Evolutionary conservation across 2,797 vertebrate species (phyloP).

Genomic region (Pangasius krempfi): DNA sequence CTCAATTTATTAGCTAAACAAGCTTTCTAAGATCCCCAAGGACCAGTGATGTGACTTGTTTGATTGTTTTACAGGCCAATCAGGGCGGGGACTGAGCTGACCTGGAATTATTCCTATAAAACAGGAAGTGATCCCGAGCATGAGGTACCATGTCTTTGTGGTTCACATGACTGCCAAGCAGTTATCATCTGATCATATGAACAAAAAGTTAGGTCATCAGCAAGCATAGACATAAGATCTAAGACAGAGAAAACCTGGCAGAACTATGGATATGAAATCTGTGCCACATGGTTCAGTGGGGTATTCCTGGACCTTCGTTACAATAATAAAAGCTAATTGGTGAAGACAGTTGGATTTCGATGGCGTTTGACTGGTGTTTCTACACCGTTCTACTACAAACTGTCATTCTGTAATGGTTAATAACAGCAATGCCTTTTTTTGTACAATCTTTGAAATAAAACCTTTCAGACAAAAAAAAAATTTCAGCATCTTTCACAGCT

Average conservation of each 20-base stretch:
- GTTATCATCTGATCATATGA: conserved; percentile 29
- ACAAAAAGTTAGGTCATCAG: neutral
- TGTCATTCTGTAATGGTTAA: neutral
- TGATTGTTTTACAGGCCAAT: conserved; percentile 77
- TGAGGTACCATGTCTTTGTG: conserved; percentile 68
- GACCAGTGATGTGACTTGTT: neutral
- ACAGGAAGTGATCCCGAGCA: conserved; percentile 26
- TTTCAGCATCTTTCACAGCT: neutral
- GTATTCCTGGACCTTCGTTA: neutral
- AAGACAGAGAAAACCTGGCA: neutral
- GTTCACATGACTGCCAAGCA: conserved; percentile 59
- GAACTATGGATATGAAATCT: neutral
- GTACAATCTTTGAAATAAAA: neutral
- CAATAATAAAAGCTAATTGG: neutral
- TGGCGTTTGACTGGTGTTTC: neutral
- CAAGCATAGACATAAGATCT: neutral
- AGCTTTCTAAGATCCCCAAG: neutral
- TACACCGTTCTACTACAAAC: neutral
- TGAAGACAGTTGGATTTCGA: neutral
- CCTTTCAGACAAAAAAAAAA: neutral
- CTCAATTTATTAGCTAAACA: neutral
- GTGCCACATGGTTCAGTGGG: neutral
- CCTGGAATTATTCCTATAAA: conserved; percentile 82
- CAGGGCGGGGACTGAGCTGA: conserved; percentile 88
- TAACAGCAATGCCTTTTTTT: neutral